A percentile compares a stretch with the other conserved stretches of the same genome.
phyloP scores from a whole-genome alignment of 2,797 vertebrate species.

The Spinus olivaceus region DNA sequence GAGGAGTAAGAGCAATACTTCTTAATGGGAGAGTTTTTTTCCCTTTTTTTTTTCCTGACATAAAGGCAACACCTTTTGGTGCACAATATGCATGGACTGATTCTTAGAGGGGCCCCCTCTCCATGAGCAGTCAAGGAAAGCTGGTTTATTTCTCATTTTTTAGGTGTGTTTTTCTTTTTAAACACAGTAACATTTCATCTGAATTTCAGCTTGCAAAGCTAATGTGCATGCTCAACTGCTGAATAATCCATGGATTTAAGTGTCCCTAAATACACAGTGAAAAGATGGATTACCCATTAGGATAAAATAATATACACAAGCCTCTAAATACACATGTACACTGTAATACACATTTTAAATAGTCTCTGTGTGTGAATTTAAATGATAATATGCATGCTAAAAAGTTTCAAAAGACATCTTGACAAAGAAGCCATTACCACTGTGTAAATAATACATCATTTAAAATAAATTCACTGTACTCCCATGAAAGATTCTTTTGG shows the following conservation, averaged over 20 bases:
- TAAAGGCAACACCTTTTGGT: neutral
- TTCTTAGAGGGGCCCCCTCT: neutral
- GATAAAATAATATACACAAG: constrained; percentile 63
- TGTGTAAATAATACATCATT: constrained; percentile 65
- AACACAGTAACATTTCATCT: neutral
- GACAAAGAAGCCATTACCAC: constrained; percentile 57
- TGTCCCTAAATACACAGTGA: constrained; percentile 63
- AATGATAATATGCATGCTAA: constrained; percentile 42
- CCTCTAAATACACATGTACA: constrained; percentile 61
- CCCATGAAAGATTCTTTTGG: constrained; percentile 19
- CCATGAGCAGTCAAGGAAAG: neutral
- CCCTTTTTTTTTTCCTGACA: neutral
- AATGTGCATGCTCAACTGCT: constrained; percentile 28
- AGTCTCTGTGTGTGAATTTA: constrained; percentile 53
- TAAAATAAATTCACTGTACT: constrained; percentile 48
- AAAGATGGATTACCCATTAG: constrained; percentile 69
- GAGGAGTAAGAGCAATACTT: neutral
- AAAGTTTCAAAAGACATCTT: constrained; percentile 59
- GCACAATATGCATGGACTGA: neutral
- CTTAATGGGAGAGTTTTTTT: fast-evolving
- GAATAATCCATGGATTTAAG: constrained; percentile 64
- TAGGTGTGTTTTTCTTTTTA: neutral
- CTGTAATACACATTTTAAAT: constrained; percentile 56
- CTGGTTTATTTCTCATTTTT: neutral
- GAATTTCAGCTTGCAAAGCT: constrained; percentile 26